A percentile compares a stretch with the other conserved stretches of the same genome.
Conservation (phyloP, 2,797 vertebrate genomes). For the Monodelphis domestica region DNA sequence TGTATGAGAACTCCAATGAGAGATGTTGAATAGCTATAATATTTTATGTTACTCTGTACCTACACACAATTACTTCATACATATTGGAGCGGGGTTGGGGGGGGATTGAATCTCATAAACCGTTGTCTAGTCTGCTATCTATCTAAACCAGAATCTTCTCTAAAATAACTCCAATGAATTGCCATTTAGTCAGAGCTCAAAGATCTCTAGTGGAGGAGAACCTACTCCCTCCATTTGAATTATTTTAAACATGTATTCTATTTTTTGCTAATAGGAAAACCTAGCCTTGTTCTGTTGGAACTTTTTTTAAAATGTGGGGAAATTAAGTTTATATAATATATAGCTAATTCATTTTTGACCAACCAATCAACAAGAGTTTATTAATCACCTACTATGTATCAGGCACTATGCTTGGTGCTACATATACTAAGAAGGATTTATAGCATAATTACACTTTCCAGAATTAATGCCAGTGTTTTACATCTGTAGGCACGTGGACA, state of each 20-base stretch:
- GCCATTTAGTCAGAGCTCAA: background rate
- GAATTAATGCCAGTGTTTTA: constrained; percentile 66
- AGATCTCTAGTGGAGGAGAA: background rate
- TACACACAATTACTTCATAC: too few species aligned
- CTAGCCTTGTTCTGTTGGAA: background rate
- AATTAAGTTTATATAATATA: constrained; percentile 19
- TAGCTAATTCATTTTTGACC: constrained; percentile 66
- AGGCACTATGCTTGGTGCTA: background rate
- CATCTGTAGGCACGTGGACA: constrained; percentile 53
- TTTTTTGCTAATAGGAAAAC: background rate
- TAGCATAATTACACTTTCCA: background rate
- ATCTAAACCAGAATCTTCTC: background rate
- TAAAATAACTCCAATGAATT: background rate
- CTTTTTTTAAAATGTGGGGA: constrained; percentile 53
- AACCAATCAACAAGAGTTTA: constrained; percentile 8
- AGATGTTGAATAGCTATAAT: background rate
- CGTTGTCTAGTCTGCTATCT: background rate
- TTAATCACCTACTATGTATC: background rate
- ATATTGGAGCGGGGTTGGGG: too few species aligned
- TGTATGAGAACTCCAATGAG: background rate
- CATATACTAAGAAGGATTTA: background rate
- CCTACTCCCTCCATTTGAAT: background rate
- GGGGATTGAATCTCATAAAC: background rate
- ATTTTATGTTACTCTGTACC: background rate
- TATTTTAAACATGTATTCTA: constrained; percentile 33